Base-by-base conservation (phyloP, 23 tunicate genomes). In the Oikopleura vanhoeffeni region DNA sequence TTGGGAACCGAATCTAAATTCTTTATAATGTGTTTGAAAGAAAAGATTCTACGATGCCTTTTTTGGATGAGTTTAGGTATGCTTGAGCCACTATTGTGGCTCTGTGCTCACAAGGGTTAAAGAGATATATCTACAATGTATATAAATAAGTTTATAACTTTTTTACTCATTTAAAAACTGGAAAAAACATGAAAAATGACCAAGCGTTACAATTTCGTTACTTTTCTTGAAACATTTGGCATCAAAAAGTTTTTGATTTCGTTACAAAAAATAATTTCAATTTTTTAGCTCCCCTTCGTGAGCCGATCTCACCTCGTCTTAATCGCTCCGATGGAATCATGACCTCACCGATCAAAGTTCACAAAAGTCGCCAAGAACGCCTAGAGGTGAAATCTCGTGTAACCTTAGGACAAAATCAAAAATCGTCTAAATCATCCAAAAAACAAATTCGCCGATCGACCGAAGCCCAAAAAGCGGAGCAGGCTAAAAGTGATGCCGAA, bases 351-450 rank as follows among this genome's bases (percentile, higher is more conserved):
- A 30, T 2, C 34, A 18, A 71, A 71, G 79, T 71, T 18, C 79
- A 71, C 79, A 71, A 71, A 71, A 71, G 79, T 30, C 79, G 79
- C 79, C 27, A 71, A 71, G 79, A 71, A 71, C 27, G 79, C 27
- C 35, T 71, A 2, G 79, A 71, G 32, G 38, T 71, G 32, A 71
- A 71, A 24, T 13, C 79, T 38, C 79, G 38, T 18, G 8, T 18
- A 49, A 8, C 60, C n/a, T n/a, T n/a, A n/a, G n/a, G n/a, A n/a
- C 13, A 49, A 30, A 38, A 2, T 2, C 79, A 71, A 30, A 71
- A 71, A 71, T 13, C 27, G 34, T 18, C 79, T 2, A 71, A 71
- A 38, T 8, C 18, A 49, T 13, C 79, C 36, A 71, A 71, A 38
- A 71, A 30, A 18, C 79, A 18, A 30, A 2, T 3, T 2, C 27